Conservation (phyloP, 2,888 invertebrate genomes). For the Scaptomyza caliginosa region DNA sequence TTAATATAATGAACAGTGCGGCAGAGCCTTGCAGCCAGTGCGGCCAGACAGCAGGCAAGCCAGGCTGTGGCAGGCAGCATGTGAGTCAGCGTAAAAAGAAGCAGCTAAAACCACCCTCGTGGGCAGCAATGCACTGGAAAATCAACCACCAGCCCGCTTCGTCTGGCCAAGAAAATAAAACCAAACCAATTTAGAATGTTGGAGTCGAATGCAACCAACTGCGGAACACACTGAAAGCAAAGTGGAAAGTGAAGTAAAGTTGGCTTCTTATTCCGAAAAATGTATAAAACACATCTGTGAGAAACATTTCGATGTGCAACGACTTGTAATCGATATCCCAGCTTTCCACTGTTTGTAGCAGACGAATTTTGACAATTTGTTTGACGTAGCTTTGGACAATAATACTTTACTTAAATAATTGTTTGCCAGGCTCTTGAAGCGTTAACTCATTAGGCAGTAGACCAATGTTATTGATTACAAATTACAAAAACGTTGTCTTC, state of each 20-base stretch:
- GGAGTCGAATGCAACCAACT: not conserved
- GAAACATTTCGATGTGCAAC: not conserved
- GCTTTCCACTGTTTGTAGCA: no score
- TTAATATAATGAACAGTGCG: slow-evolving; percentile 76
- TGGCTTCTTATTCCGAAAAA: not conserved
- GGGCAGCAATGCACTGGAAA: slow-evolving; percentile 60
- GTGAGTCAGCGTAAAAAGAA: slow-evolving; percentile 63
- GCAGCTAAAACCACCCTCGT: slow-evolving; percentile 57
- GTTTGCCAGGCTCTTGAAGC: slow-evolving; percentile 5
- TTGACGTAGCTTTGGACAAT: no score
- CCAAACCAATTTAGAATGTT: not conserved
- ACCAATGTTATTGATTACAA: no score
- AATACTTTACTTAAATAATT: slow-evolving; percentile 41
- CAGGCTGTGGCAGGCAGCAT: slow-evolving; percentile 54
- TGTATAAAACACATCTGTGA: not conserved
- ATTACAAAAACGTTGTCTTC: no score
- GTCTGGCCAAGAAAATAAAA: slow-evolving; percentile 16
- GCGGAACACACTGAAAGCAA: not conserved
- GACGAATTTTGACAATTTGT: no score
- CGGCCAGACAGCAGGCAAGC: slow-evolving; percentile 16
- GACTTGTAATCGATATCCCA: not conserved
- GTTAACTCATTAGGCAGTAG: slow-evolving; percentile 44
- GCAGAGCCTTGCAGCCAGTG: slow-evolving; percentile 48
- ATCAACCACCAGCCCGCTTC: slow-evolving; percentile 57
- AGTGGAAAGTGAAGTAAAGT: not conserved